Percentiles rank a stretch among this genome's conserved stretches.
Evolutionary conservation across 2,888 invertebrate genomes (phyloP).

Genomic region (Acronicta alni): DNA sequence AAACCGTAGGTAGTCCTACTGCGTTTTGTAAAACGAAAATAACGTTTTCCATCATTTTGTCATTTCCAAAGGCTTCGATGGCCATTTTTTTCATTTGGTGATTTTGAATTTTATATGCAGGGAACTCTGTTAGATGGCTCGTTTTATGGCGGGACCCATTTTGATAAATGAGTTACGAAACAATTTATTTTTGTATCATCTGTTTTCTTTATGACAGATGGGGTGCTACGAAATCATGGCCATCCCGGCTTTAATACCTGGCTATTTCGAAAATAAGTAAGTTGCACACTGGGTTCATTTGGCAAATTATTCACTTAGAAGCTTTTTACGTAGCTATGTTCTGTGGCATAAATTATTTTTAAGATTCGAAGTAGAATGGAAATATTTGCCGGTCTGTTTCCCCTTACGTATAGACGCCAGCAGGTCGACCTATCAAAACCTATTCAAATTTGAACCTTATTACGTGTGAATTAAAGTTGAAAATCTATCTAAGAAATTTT

Average conservation of each 20-base stretch:
- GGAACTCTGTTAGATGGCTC: slow-evolving; percentile 18
- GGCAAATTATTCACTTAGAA: too few species aligned
- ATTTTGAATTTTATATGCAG: slow-evolving; percentile 24
- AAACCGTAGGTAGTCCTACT: slow-evolving; percentile 2
- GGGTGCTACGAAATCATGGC: slow-evolving; percentile 12
- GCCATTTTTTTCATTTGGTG: slow-evolving; percentile 15
- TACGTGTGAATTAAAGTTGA: too few species aligned
- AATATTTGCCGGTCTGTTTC: too few species aligned
- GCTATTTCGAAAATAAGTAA: too few species aligned
- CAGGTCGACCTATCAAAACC: too few species aligned
- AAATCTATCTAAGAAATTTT: too few species aligned
- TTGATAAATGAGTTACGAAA: slow-evolving; percentile 38
- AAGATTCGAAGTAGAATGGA: too few species aligned
- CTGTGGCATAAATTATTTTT: too few species aligned
- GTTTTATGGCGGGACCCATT: slow-evolving; percentile 24
- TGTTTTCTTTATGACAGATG: slow-evolving; percentile 26
- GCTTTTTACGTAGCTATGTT: too few species aligned
- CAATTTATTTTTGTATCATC: slow-evolving; percentile 13
- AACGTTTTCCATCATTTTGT: slow-evolving; percentile 12
- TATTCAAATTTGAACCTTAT: too few species aligned
- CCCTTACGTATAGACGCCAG: too few species aligned
- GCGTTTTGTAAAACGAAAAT: slow-evolving; percentile 21
- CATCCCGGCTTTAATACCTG: background rate
- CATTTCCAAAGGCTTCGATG: slow-evolving; percentile 25
- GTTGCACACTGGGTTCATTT: too few species aligned